A percentile compares a stretch with the other conserved stretches of the same genome.
Conservation (phyloP, 2,888 invertebrate species). For the Hanleya hanleyi region DNA sequence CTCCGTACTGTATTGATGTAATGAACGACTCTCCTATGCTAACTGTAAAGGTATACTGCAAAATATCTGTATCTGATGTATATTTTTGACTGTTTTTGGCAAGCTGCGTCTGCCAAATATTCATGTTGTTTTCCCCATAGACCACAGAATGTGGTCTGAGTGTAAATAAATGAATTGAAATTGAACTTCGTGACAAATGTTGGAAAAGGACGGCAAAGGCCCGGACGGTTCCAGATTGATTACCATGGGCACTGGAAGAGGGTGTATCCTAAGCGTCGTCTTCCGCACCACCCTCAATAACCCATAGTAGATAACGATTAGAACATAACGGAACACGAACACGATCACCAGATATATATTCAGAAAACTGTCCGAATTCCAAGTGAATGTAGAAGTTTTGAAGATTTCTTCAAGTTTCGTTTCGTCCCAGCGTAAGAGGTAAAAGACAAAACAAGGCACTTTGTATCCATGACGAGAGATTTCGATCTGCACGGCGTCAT, state of each 20-base stretch:
- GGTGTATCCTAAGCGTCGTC: slow-evolving; percentile 32
- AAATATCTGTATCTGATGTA: too few relatives aligned
- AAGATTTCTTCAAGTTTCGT: slow-evolving; percentile 24
- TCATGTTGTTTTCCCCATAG: too few relatives aligned
- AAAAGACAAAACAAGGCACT: slow-evolving; percentile 23
- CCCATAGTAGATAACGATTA: slow-evolving; percentile 39
- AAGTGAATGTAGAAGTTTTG: slow-evolving; percentile 34
- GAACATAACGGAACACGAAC: slow-evolving; percentile 31
- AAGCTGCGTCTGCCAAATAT: too few relatives aligned
- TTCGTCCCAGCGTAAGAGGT: slow-evolving; percentile 35
- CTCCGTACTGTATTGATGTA: too few relatives aligned
- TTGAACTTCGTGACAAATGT: neutral
- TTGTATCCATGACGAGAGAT: slow-evolving; percentile 26
- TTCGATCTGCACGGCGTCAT: slow-evolving; percentile 35
- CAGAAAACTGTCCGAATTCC: slow-evolving; percentile 17
- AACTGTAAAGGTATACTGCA: too few relatives aligned
- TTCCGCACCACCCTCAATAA: slow-evolving; percentile 41
- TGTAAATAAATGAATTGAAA: too few relatives aligned
- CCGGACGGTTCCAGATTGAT: slow-evolving; percentile 14
- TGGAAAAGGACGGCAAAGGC: neutral
- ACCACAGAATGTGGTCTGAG: too few relatives aligned
- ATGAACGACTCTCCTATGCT: too few relatives aligned
- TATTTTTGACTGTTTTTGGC: too few relatives aligned
- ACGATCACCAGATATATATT: slow-evolving; percentile 29
- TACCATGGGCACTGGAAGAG: neutral